Base-by-base conservation (phyloP, 1,140 invertebrate genomes). In the Trissolcus basalis region DNA sequence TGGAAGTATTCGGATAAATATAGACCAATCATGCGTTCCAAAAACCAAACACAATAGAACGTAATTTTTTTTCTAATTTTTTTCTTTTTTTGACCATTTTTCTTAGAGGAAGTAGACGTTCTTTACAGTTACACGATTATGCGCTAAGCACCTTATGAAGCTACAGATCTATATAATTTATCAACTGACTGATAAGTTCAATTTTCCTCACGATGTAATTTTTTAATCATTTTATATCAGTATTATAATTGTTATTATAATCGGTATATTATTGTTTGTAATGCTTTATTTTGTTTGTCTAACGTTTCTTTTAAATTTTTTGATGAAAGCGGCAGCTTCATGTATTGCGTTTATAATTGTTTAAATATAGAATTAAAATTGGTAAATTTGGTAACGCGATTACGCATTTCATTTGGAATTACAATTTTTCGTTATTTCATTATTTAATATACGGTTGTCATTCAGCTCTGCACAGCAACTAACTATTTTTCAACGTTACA, bases 61-160 rank as follows among this genome's bases (percentile, higher is more conserved):
- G 7, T 13, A 45, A 44, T 50, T 43, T 39, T 58, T 13, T 44
- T 13, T 13, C 12, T 13, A 12, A 1, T 44, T 12, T 44, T 44
- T 13, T 44, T 12, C 12, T 27, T 10, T 58, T 68, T 75, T 49
- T 61, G 36, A 19, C 51, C 58, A 11, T 16, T 32, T 39, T 61
- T 63, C 49, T 49, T 51, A 55, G 49, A 64, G 59, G 77, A 60
- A 61, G 55, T 60, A 69, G 75, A 79, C 49, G 16, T 56, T 72
- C 64, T 68, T 72, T 76, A 75, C 67, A 79, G 71, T 75, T 75
- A 70, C 68, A 80, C 78, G 67, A 73, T 77, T 75, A 80, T 65
- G 70, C 78, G 63, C 71, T 80, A 80, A 80, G 78, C 78, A 80
- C 70, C 75, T 80, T 80, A 80, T 53, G 65, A 80, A 80, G 78